These are phyloP conservation scores for Australoheros scitulus DNA, from an alignment of 2,113 vertebrate species.

Conservation along the genomic window DNA sequence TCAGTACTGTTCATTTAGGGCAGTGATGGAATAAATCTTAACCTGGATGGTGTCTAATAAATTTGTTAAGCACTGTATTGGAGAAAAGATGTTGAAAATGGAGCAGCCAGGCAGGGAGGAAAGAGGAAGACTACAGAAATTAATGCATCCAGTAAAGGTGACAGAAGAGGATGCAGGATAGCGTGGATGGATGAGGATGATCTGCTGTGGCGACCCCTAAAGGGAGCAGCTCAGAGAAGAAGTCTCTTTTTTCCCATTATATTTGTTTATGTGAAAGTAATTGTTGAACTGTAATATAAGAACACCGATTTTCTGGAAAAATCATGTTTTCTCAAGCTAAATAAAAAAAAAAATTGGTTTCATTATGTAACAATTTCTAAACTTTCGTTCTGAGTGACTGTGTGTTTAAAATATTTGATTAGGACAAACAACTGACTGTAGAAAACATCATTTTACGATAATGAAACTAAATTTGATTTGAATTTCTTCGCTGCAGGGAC, in stretches of 20 bases:
- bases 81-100: no score
- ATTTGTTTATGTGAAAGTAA: neutral
- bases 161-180: no score
- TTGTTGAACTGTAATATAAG: neutral
- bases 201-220: no score
- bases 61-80: neutral
- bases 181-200: no score
- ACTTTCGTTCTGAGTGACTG: neutral
- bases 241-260: no score
- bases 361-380: neutral
- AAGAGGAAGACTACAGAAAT: no score
- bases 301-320: neutral
- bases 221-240: no score
- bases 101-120: no score
- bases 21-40: neutral
- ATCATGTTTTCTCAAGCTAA: neutral
- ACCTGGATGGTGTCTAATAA: neutral
- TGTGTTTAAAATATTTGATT: neutral
- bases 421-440: neutral
- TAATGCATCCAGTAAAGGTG: no score
- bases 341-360: no score
- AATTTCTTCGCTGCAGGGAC: neutral
- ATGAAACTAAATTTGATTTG: neutral
- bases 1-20: neutral
- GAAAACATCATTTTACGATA: neutral